Evolutionary conservation across 2,888 invertebrate species (phyloP), one percentile per base, ranked within the genome.

Genomic region (Aphodius granarius): DNA sequence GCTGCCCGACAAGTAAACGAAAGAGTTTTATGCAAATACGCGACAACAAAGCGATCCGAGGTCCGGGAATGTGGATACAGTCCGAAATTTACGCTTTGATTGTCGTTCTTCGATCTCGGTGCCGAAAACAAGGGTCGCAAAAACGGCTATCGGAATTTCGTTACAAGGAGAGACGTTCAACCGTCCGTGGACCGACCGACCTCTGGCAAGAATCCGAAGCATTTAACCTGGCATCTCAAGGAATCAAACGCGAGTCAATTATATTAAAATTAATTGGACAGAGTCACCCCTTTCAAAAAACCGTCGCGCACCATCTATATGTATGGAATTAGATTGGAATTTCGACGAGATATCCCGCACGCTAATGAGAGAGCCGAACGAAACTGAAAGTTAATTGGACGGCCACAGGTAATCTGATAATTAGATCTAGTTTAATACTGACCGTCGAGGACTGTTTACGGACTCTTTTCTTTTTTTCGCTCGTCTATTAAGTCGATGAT

Each of bases 321-420:
- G 13, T 43, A 43, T 43, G 65, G 78, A 77, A 78, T 77, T 78
- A 75, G 76, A 78, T 75, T 78, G 79, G 79, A 70, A 77, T 73
- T 72, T 71, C 72, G 66, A 74, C 76, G 77, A 71, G 77, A 77
- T 74, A 63, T 65, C 71, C 65, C 62, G 43, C 43, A 43, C 71
- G 73, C 75, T 78, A 78, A 78, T 78, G 76, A 78, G 65, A 19
- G 68, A 22, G 15, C 21, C 68, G 68, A 68, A 68, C 68, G 68
- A 68, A 68, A 68, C 68, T 22, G 68, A 68, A 68, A 68, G 68
- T 68, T 68, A 68, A 68, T 68, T 68, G 68, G 68, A 68, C 20
- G 68, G 22, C n/a, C 20, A 19, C 17, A 65, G 68, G 68, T 20
- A 68, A 68, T 68, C 68, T 68, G 68, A 68, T 68, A 68, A 68